phyloP scores from a whole-genome alignment of 1,140 invertebrate species.

The Heterodera schachtii region DNA sequence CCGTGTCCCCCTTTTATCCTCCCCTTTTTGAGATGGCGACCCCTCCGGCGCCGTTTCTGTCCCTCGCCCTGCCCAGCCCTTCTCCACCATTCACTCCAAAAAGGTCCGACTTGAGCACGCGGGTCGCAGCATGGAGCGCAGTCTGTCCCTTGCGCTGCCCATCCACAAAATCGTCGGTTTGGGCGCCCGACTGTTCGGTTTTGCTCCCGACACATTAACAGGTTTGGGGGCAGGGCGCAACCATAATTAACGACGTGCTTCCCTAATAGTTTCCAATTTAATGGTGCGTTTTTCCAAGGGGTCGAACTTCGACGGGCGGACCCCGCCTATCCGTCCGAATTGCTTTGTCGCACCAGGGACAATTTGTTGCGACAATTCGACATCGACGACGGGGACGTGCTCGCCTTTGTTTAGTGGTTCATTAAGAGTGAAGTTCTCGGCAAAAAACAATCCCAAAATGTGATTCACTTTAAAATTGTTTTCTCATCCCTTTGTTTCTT shows the following conservation, averaged over 20 bases:
- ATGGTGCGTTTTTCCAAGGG: neutral
- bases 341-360: slow-evolving; percentile 34
- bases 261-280: slow-evolving; percentile 8
- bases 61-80: neutral
- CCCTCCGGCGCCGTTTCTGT: neutral
- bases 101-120: slow-evolving; percentile 17
- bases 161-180: slow-evolving; percentile 41
- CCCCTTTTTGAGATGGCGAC: neutral
- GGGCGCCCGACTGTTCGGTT: slow-evolving; percentile 32
- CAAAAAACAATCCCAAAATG: too few species aligned
- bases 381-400: slow-evolving; percentile 31
- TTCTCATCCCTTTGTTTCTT: too few species aligned
- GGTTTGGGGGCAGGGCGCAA: neutral
- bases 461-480: too few species aligned
- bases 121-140: slow-evolving; percentile 4
- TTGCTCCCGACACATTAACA: slow-evolving; percentile 30
- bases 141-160: slow-evolving; percentile 30
- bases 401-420: slow-evolving; percentile 17
- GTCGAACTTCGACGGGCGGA: slow-evolving; percentile 29
- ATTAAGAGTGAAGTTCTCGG: too few species aligned
- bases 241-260: neutral
- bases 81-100: slow-evolving; percentile 25
- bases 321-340: slow-evolving; percentile 28
- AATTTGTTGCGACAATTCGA: slow-evolving; percentile 45
- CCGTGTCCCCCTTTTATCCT: too few species aligned